phyloP scores from a whole-genome alignment of 2,113 vertebrate species.

The Leptodactylus fuscus region DNA sequence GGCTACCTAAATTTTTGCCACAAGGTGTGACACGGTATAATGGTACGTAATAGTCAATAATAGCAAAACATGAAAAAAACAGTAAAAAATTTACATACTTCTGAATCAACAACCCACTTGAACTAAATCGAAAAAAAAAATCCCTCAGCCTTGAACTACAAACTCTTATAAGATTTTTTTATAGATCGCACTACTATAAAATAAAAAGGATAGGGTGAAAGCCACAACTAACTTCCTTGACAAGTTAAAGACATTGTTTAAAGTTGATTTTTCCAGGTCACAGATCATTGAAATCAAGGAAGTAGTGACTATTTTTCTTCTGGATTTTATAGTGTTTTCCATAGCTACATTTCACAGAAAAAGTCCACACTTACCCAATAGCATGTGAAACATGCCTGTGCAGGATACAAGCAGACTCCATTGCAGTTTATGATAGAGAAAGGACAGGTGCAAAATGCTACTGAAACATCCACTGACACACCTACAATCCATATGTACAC shows the following conservation, averaged over 20 bases:
- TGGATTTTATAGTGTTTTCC: too few species aligned
- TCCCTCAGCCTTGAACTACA: not conserved
- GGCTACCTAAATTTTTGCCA: constrained; percentile 81
- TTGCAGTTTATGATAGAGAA: too few species aligned
- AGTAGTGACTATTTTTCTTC: too few species aligned
- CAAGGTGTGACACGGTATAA: constrained; percentile 70
- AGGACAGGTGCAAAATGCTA: too few species aligned
- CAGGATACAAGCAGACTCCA: too few species aligned
- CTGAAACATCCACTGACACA: too few species aligned
- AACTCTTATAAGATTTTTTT: not conserved
- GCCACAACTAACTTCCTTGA: not conserved
- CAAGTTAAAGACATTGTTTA: not conserved
- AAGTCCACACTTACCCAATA: too few species aligned
- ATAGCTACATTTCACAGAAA: too few species aligned
- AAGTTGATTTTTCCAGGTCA: not conserved
- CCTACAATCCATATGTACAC: too few species aligned
- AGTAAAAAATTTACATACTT: not conserved
- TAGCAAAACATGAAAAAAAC: not conserved
- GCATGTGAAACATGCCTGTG: too few species aligned
- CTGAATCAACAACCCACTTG: not conserved
- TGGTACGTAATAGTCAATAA: constrained; percentile 71
- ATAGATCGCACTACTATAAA: too few species aligned
- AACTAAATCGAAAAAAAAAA: not conserved
- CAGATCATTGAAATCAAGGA: not conserved
- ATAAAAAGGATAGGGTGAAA: too few species aligned